Percentiles rank a stretch among this genome's conserved stretches.
Conservation (phyloP, 2,797 vertebrate genomes). For the Arremon brunneinucha region DNA sequence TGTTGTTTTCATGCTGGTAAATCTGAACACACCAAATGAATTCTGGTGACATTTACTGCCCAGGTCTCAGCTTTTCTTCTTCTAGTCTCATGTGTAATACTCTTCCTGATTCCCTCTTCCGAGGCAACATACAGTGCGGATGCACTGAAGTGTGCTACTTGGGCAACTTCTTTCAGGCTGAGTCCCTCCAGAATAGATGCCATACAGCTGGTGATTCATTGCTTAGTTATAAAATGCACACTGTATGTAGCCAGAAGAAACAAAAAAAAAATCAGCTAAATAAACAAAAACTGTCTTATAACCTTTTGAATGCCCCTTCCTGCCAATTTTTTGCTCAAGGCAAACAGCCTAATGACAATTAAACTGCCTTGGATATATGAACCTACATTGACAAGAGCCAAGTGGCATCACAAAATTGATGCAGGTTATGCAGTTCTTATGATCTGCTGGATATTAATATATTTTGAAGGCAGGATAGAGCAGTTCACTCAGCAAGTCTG, state of each 20-base stretch:
- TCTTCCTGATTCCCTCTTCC: background rate
- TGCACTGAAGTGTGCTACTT: background rate
- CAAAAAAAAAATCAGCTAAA: background rate
- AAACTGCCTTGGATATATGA: background rate
- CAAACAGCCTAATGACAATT: background rate
- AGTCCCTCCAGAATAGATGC: background rate
- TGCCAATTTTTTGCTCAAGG: background rate
- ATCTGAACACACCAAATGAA: slow-evolving; percentile 35
- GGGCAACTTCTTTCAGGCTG: background rate
- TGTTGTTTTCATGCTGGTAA: slow-evolving; percentile 12
- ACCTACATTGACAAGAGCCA: background rate
- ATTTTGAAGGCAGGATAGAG: background rate
- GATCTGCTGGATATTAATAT: background rate
- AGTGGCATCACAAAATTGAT: background rate
- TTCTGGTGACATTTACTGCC: slow-evolving; percentile 61
- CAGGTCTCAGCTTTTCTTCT: background rate
- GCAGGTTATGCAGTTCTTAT: background rate
- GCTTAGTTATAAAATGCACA: background rate
- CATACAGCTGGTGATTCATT: background rate
- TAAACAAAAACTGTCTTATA: background rate
- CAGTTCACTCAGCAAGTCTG: background rate
- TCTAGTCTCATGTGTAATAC: background rate
- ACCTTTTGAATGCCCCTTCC: background rate
- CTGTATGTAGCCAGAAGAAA: background rate
- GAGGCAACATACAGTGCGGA: background rate